These are phyloP conservation scores for Hoplodrina blanda DNA, from an alignment of 2,888 invertebrate genomes.

Conservation along the genomic window DNA sequence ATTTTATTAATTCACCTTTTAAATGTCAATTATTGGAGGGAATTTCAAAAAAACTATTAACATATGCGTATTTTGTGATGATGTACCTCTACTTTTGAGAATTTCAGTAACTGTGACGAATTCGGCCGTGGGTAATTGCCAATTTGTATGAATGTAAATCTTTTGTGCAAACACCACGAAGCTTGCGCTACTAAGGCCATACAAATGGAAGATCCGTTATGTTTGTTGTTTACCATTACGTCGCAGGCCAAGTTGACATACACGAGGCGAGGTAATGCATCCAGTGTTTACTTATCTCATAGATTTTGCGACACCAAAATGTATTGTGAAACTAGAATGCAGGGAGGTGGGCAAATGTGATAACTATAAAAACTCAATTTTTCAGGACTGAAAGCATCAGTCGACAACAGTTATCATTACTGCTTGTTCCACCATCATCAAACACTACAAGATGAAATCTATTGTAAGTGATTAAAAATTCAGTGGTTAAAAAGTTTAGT, in stretches of 20 bases:
- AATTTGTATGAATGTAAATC: conserved; percentile 62
- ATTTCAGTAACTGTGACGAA: conserved; percentile 38
- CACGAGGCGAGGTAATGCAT: conserved; percentile 86
- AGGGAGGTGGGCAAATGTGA: conserved; percentile 82
- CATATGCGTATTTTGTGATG: conserved; percentile 7
- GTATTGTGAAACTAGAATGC: conserved; percentile 84
- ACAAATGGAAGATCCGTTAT: conserved; percentile 84
- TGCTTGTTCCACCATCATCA: conserved; percentile 73
- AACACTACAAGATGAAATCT: conserved; percentile 83
- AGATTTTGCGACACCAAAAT: conserved; percentile 86
- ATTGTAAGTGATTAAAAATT: conserved; percentile 82
- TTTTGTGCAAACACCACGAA: conserved; percentile 62
- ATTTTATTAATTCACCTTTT: conserved; percentile 10
- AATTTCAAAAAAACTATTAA: conserved; percentile 15
- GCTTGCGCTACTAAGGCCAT: conserved; percentile 74
- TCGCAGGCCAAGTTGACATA: conserved; percentile 82
- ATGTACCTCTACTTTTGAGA: conserved; percentile 20
- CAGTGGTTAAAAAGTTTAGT: conserved; percentile 31
- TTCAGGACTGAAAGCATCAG: conserved; percentile 84
- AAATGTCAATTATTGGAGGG: conserved; percentile 13
- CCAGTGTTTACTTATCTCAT: conserved; percentile 89
- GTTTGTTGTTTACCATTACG: conserved; percentile 86
- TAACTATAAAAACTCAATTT: conserved; percentile 86
- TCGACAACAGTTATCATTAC: conserved; percentile 76
- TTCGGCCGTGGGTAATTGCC: conserved; percentile 55